Evolutionary conservation across 2,113 vertebrate genomes (phyloP).

Genomic region (Notarius quadriscutis): DNA sequence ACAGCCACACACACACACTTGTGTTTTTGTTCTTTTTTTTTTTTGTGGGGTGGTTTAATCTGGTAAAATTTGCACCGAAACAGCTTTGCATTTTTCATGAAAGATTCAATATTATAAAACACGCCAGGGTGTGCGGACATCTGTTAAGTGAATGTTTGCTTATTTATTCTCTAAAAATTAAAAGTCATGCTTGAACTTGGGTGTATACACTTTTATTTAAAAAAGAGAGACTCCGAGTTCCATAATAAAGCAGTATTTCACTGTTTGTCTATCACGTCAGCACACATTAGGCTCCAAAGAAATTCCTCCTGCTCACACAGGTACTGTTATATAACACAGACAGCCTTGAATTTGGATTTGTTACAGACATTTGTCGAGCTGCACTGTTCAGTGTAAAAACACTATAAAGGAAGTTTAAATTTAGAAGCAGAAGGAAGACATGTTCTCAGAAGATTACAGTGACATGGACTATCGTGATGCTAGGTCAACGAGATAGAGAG

Average conservation of each 20-base stretch:
- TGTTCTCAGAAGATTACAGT: not conserved
- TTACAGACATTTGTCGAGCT: not conserved
- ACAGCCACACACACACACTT: not conserved
- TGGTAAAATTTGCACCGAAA: not conserved
- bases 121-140: not conserved
- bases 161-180: not conserved
- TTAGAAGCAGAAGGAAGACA: not conserved
- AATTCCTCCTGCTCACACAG: not conserved
- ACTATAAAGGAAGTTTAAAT: not conserved
- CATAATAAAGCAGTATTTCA: not conserved
- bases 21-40: too few relatives aligned
- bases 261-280: not conserved
- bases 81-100: not conserved
- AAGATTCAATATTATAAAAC: not conserved
- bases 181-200: not conserved
- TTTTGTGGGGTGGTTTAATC: too few relatives aligned
- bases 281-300: not conserved
- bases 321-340: not conserved
- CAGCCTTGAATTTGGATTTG: not conserved
- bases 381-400: not conserved
- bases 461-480: not conserved
- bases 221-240: too few relatives aligned
- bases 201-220: not conserved
- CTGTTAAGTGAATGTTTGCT: not conserved
- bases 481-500: not conserved